Evolutionary conservation across 2,888 invertebrate species (phyloP).

Genomic region (Scotopteryx bipunctaria): DNA sequence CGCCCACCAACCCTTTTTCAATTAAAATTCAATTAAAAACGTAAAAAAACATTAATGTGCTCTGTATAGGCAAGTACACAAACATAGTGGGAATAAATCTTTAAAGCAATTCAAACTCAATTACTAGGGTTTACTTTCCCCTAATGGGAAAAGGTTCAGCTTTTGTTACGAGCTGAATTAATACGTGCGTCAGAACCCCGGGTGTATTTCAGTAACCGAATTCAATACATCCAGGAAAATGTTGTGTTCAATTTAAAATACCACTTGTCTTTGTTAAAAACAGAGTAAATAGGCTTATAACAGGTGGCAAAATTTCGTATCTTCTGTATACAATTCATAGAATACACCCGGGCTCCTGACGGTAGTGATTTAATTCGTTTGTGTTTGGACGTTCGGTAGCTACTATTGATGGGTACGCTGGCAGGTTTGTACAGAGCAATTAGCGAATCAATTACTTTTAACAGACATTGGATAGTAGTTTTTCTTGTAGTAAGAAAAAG

Average conservation of each 20-base stretch:
- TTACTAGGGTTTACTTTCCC: conserved; percentile 73
- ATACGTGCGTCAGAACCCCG: conserved; percentile 27
- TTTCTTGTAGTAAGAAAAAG: too few species aligned
- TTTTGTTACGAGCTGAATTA: conserved; percentile 68
- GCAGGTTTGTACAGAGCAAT: background rate
- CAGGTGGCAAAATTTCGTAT: too few species aligned
- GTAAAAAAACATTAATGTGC: conserved; percentile 57
- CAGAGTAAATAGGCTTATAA: too few species aligned
- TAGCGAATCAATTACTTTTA: background rate
- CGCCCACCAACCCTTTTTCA: conserved; percentile 42
- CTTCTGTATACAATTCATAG: too few species aligned
- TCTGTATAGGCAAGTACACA: conserved; percentile 52
- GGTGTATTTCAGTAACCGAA: too few species aligned
- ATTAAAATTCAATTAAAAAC: conserved; percentile 63
- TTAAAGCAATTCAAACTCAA: conserved; percentile 79
- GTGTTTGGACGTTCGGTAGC: conserved; percentile 62
- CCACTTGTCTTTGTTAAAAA: too few species aligned
- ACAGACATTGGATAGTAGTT: too few species aligned
- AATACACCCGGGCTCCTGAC: too few species aligned
- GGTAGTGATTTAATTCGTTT: conserved; percentile 51
- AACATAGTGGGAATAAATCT: conserved; percentile 71
- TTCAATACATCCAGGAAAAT: too few species aligned
- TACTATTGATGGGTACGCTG: conserved; percentile 50
- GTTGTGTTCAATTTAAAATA: too few species aligned
- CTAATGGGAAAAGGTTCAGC: conserved; percentile 70